Conservation (phyloP, 2,113 vertebrate genomes). For the Neotragus moschatus region DNA sequence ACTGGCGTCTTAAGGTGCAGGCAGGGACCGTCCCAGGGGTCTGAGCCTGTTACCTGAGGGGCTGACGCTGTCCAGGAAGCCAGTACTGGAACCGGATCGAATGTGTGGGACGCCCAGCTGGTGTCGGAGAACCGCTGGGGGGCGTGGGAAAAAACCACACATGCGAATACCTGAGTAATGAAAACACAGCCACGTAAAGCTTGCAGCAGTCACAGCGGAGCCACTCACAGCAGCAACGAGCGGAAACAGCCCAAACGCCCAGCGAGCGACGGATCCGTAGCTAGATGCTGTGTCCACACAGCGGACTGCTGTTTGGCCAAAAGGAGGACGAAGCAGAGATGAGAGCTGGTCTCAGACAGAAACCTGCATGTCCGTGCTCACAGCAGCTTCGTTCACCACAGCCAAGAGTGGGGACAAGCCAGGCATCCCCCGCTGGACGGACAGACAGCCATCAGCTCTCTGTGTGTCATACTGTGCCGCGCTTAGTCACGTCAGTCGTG, state of each 20-base stretch:
- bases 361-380: neutral
- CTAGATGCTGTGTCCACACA: fast-evolving
- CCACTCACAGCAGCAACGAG: fast-evolving
- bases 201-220: fast-evolving
- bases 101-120: too few relatives aligned
- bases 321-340: neutral
- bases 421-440: fast-evolving
- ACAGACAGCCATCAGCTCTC: fast-evolving
- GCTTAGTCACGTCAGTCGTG: fast-evolving
- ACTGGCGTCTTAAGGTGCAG: neutral
- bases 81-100: fast-evolving
- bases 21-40: neutral
- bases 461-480: fast-evolving
- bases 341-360: neutral
- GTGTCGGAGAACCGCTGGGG: neutral
- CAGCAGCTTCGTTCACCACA: fast-evolving
- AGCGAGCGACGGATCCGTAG: fast-evolving
- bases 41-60: neutral
- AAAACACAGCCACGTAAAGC: neutral
- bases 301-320: neutral
- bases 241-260: neutral
- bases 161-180: too few relatives aligned
- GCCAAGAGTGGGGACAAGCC: neutral
- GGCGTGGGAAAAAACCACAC: neutral
- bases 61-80: neutral